Conservation (phyloP, 92 coral and sea anemone species). For the Desmophyllum pertusum region DNA sequence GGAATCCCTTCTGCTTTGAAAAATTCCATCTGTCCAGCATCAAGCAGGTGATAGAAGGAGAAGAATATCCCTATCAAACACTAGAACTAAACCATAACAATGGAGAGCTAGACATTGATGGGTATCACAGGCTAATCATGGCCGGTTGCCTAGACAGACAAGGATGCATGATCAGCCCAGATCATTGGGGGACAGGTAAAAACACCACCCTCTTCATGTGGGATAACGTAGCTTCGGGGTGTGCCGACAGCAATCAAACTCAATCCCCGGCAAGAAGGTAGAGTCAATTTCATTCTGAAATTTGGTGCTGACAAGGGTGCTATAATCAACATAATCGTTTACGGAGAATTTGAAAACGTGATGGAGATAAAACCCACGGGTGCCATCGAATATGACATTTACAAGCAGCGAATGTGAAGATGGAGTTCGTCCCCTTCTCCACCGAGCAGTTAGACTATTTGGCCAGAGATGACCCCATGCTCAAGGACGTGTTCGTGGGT, state of each 20-base stretch:
- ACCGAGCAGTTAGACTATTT: too few species aligned
- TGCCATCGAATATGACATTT: too few species aligned
- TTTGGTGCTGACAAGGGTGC: neutral
- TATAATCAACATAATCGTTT: slow-evolving; percentile 2
- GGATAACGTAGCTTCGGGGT: slow-evolving; percentile 10
- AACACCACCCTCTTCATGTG: slow-evolving; percentile 21
- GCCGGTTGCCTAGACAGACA: too few species aligned
- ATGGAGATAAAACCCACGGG: neutral
- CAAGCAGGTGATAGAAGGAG: slow-evolving; percentile 25
- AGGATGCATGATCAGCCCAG: slow-evolving; percentile 10
- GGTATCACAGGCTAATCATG: too few species aligned
- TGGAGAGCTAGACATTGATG: slow-evolving; percentile 7
- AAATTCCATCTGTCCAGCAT: neutral
- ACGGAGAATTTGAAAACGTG: slow-evolving; percentile 27
- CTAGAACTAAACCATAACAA: slow-evolving; percentile 25
- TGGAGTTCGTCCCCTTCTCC: slow-evolving; percentile 3
- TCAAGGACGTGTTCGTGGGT: neutral
- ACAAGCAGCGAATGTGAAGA: neutral
- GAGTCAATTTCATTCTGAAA: too few species aligned
- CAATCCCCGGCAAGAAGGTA: too few species aligned
- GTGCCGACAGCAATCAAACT: neutral
- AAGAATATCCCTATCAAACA: slow-evolving; percentile 9
- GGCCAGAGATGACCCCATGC: too few species aligned
- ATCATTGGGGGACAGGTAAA: neutral
- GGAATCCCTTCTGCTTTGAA: neutral